Base-by-base conservation (phyloP, 2,113 vertebrate species). In the Podarcis raffonei region DNA sequence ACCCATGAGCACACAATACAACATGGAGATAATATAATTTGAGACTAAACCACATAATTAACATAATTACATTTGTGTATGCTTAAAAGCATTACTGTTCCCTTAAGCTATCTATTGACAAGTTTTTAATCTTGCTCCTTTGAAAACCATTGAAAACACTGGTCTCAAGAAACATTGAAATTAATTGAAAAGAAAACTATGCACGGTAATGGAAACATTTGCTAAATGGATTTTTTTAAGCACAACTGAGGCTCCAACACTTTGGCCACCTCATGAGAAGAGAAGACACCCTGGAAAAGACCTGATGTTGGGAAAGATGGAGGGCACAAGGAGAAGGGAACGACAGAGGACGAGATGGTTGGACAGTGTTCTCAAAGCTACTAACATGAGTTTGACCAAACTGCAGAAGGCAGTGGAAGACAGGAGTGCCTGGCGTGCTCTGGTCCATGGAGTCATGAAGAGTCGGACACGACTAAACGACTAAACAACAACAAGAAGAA, bases 21-120 rank as follows among this genome's bases (percentile, higher is more conserved):
- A 90, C 88, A 92, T 62, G 84, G 32, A 87, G 16, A 90, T 42
- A 90, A 71, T 77, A 65, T 35, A 81, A 93, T 89, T 81, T 94
- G 59, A 90, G 88, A 69, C 20, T 91, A 87, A 94, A 83, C 92
- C 92, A 83, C 83, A 94, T 90, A 42, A 85, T 88, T 25, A 90
- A 81, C 23, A 91, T 37, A 88, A 83, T 1, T 37, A 71, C 68
- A 77, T 39, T 88, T 87, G 84, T 32, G n/a, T 76, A 81, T 71
- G 39, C 53, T 88, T 32, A 65, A 66, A 83, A 88, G 85, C 0
- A 1, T 30, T 53, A 35, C n/a, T 2, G 0, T 42, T 90, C 69
- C 89, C 87, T 82, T 89, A 32, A 80, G 35, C 57, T 53, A 53
- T 27, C 83, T 87, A 13, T 53, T 81, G 0, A 23, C 53, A 0